Base-by-base conservation (phyloP, 2,113 vertebrate genomes). In the Propithecus coquereli region DNA sequence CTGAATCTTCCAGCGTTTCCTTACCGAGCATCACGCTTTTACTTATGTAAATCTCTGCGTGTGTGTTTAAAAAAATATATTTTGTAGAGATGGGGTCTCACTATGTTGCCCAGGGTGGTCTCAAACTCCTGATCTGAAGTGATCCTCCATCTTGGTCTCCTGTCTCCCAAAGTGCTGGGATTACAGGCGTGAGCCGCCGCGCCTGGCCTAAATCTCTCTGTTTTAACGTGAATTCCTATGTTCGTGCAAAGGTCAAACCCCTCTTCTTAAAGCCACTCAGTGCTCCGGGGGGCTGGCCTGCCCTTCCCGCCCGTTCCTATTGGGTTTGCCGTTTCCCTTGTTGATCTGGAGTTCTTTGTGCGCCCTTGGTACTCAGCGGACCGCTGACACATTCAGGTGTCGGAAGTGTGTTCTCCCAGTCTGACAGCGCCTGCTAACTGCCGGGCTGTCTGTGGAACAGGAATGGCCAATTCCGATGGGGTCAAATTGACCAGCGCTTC, bases 301-400 rank as follows among this genome's bases (percentile, higher is more conserved):
- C 34, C 18, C 30, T 45, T 59, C 54, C 23, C 6, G 4, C 77
- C 20, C 68, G 3, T 77, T 54, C n/a, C 71, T 45, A 5, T 11
- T 1, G 4, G 16, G 12, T 57, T 68, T 54, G 45, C 47, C 20
- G 59, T 30, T 20, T 45, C 18, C 9, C 61, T 45, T 37, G 52
- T 71, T 43, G 59, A 4, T 59, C 10, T 25, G 57, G 22, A 59
- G 57, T 61, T 61, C 59, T 73, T 73, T 73, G 40, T 2, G 13
- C 0, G 6, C 25, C 12, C 23, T 3, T 73, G 23, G 23, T 2
- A 7, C 70, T 57, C 16, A 8, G 50, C 6, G 88, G 59, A 23
- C 87, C 34, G 0, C 0, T 7, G 61, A 63, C 10, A 0, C 81
- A 10, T 25, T 4, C 2, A 18, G 70, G 32, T 30, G 37, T 12